Conservation (phyloP, 2,113 vertebrate species). For the Dromaius novaehollandiae region DNA sequence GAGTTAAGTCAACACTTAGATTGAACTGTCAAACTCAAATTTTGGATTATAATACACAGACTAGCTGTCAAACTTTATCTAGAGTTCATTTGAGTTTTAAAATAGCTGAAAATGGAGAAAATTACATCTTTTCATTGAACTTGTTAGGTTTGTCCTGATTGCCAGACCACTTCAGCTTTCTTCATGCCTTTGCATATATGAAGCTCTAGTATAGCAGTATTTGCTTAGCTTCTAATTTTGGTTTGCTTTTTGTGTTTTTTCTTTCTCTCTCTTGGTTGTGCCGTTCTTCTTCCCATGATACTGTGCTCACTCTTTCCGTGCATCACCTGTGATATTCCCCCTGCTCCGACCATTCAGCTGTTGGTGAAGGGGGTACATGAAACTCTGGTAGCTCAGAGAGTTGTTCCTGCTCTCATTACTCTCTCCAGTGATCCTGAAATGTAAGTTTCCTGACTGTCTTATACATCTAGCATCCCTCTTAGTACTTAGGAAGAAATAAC, state of each 20-base stretch:
- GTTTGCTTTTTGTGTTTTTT: conserved; percentile 85
- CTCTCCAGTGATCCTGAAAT: conserved; percentile 99
- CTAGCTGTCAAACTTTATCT: background rate
- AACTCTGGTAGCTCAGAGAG: conserved; percentile 99
- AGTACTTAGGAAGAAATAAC: conserved; percentile 75
- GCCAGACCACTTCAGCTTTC: conserved; percentile 61
- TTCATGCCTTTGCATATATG: conserved; percentile 68
- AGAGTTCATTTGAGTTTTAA: background rate
- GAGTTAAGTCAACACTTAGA: background rate
- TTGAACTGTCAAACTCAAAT: background rate
- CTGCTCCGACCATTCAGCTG: conserved; percentile 92
- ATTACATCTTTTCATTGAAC: background rate
- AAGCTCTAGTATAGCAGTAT: conserved; percentile 78
- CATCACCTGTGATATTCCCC: conserved; percentile 84
- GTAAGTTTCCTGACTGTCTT: conserved; percentile 91
- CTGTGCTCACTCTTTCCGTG: conserved; percentile 88
- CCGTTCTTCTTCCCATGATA: conserved; percentile 83
- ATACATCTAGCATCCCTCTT: conserved; percentile 76
- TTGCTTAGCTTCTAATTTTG: conserved; percentile 87
- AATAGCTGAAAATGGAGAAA: background rate
- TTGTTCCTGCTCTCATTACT: conserved; percentile 99
- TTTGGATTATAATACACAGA: background rate
- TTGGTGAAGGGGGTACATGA: conserved; percentile 99
- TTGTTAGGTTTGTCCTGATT: conserved; percentile 18
- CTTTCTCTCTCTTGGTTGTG: conserved; percentile 74